Evolutionary conservation across 2,113 vertebrate species (phyloP), one percentile per base, ranked within the genome.

Genomic region (Oreochromis spilurus): DNA sequence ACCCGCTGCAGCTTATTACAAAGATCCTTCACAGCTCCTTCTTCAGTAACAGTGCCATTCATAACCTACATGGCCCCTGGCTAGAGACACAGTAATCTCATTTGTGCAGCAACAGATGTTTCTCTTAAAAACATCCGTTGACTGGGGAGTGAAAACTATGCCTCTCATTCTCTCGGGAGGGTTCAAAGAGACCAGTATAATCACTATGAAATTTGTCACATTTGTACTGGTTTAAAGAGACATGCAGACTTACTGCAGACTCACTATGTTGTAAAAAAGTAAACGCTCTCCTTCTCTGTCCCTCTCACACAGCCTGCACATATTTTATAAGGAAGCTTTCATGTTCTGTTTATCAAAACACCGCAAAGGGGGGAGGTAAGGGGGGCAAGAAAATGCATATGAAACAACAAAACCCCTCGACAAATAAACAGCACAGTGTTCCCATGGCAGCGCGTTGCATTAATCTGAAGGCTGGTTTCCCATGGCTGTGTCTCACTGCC

Each of bases 381-480:
- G 43, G 52, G 29, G 79, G 57, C 60, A 62, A 26, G 79, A 86
- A 88, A 94, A 94, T 92, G 92, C 94, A 94, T 94, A 93, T 87
- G 90, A 92, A 95, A 93, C 88, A 91, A 89, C 85, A 89, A 87
- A 89, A 83, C 81, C 89, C 53, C 89, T n/a, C 84, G 85, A 94
- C 93, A 95, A 94, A 94, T 94, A 96, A 95, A 94, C 93, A 94
- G 89, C 79, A 19, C 83, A 53, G 90, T 60, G 95, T 96, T 96
- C 95, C 93, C 94, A 96, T 96, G 93, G 95, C 94, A 95, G 93
- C 92, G 43, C 16, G 34, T 88, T 36, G 92, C 88, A 92, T 95
- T 95, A 96, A 96, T 96, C 94, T 96, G 96, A 95, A 91, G 95
- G 94, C 94, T 96, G 95, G 95, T 93, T 96, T 96, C 95, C 94